Percentiles rank a stretch among this genome's conserved stretches.
Evolutionary conservation across 92 coral and sea anemone genomes (phyloP).

Genomic region (Actinostola sp.): DNA sequence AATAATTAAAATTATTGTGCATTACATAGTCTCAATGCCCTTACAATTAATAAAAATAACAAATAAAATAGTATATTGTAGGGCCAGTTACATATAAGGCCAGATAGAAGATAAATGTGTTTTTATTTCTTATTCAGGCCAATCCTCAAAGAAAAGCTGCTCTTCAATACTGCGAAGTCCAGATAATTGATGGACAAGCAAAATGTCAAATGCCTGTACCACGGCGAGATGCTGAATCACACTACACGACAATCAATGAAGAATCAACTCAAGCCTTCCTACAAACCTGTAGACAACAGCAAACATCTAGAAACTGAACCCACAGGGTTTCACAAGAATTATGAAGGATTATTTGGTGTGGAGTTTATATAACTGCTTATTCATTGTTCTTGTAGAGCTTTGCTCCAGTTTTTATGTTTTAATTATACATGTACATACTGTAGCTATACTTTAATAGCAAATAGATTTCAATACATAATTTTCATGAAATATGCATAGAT

Average conservation of each 20-base stretch:
- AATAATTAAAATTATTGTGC: too few relatives aligned
- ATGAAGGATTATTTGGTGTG: too few relatives aligned
- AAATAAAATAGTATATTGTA: too few relatives aligned
- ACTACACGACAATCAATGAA: slow-evolving; percentile 81
- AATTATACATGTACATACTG: too few relatives aligned
- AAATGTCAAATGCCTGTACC: slow-evolving; percentile 32
- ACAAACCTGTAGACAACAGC: slow-evolving; percentile 49
- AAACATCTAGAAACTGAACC: slow-evolving; percentile 4
- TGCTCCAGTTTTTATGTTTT: too few relatives aligned
- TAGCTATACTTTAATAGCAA: too few relatives aligned
- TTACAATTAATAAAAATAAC: too few relatives aligned
- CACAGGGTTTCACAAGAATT: neutral
- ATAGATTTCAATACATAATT: too few relatives aligned
- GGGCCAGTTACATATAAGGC: neutral
- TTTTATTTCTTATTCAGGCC: slow-evolving; percentile 17
- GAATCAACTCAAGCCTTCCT: slow-evolving; percentile 74
- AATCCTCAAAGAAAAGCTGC: slow-evolving; percentile 42
- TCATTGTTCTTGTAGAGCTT: too few relatives aligned
- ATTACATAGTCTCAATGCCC: too few relatives aligned
- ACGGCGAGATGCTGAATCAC: slow-evolving; percentile 49
- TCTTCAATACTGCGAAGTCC: slow-evolving; percentile 72
- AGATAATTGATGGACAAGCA: slow-evolving; percentile 58
- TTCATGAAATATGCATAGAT: too few relatives aligned
- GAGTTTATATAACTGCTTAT: too few relatives aligned
- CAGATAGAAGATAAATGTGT: neutral